Evolutionary conservation across 2,797 vertebrate species (phyloP), one percentile per base, ranked within the genome.

Genomic region (Hydrocynus forskahlii): DNA sequence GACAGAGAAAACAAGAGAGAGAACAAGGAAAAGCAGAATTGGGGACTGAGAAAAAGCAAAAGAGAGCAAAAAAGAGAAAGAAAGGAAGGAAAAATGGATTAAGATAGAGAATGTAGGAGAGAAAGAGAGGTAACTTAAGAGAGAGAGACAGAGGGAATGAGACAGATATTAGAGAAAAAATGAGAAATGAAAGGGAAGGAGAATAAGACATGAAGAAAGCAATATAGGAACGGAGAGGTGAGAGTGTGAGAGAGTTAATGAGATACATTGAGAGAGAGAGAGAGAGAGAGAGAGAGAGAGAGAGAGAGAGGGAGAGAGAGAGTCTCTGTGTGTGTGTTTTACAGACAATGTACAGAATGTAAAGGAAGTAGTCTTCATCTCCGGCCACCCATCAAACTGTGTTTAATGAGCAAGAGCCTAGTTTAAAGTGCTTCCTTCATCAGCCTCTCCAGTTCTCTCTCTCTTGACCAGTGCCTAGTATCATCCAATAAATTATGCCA

Each of bases 361-460:
- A 48, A 50, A 9, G 4, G 8, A 45, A 38, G 13, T 35, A 5
- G 23, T 3, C 10, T 29, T 38, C 23, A 25, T 67, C 50, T 80
- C 62, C 67, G 54, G 60, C 29, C 8, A 16, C 19, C 7, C 63
- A 67, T 16, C 52, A 75, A 80, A 38, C 52, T 45, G 13, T 59
- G 38, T 67, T 80, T 75, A 75, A 80, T 80, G 71, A 80, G 52
- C 52, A 75, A 45, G 62, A 57, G 38, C 23, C 38, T 52, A 52
- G 38, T 67, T 59, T 80, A 80, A 74, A 68, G 62, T 59, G 19
- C 79, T 80, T 59, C 45, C 68, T 80, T 80, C 73, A 48, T 80
- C 54, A 66, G 40, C 21, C 21, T 63, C 68, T 52, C 45, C 17
- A 48, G 2, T 21, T 52, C 21, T 52, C 68, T 70, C 60, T 73